Conservation (phyloP, 2,888 invertebrate species). For the Hanleya hanleyi region DNA sequence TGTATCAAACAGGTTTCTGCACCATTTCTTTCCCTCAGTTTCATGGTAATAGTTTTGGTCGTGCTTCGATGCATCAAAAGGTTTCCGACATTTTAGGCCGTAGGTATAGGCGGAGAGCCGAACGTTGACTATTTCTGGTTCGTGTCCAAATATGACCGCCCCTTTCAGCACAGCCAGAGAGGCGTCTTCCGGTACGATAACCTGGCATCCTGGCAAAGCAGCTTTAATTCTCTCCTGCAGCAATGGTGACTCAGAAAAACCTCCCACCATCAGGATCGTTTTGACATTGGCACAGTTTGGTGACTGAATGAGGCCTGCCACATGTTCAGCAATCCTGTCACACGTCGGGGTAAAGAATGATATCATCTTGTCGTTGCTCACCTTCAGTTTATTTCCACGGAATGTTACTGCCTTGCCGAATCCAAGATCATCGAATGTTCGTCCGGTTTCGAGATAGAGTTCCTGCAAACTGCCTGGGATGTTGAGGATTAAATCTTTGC, state of each 20-base stretch:
- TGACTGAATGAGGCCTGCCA: conserved; percentile 12
- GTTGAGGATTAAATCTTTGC: conserved; percentile 15
- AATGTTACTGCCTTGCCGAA: not conserved
- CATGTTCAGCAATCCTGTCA: not conserved
- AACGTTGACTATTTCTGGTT: conserved; percentile 20
- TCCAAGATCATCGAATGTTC: not conserved
- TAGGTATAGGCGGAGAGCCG: conserved; percentile 31
- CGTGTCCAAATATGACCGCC: not conserved
- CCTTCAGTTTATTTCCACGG: not conserved
- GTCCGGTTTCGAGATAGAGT: not conserved
- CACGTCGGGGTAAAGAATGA: conserved; percentile 17
- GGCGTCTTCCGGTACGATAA: conserved; percentile 30
- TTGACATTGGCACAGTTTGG: not conserved
- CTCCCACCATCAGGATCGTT: not conserved
- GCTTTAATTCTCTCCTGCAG: conserved; percentile 20
- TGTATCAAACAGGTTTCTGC: too few species aligned
- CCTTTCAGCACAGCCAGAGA: conserved; percentile 23
- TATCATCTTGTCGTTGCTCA: not conserved
- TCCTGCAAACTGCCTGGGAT: conserved; percentile 9
- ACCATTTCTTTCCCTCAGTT: too few species aligned
- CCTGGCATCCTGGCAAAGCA: conserved; percentile 10
- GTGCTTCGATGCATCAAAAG: too few species aligned
- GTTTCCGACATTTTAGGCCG: too few species aligned
- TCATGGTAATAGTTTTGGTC: too few species aligned
- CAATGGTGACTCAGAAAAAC: conserved; percentile 35